Percentiles rank a stretch among this genome's conserved stretches.
phyloP scores from a whole-genome alignment of 2,888 invertebrate species.

The Phyllotreta cruciferae region DNA sequence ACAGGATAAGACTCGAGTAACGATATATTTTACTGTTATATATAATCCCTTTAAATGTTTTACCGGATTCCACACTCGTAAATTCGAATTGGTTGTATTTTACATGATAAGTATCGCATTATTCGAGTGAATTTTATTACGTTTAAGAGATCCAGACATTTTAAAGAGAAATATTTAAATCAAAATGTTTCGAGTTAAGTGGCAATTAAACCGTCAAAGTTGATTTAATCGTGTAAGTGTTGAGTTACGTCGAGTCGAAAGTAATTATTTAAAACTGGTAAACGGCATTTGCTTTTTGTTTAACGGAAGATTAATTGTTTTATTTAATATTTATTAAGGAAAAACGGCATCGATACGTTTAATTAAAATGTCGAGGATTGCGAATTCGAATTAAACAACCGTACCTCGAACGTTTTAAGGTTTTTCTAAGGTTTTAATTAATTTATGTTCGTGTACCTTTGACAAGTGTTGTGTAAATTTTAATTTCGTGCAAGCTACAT shows the following conservation, averaged over 20 bases:
- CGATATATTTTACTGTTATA: constrained; percentile 25
- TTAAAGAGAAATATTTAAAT: constrained; percentile 12
- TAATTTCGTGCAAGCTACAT: constrained; percentile 11
- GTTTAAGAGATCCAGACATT: constrained; percentile 11
- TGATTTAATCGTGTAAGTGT: neutral
- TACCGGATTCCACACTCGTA: constrained; percentile 23
- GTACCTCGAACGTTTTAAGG: neutral
- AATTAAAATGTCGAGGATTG: constrained; percentile 1
- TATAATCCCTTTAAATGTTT: constrained; percentile 22
- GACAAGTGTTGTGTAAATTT: constrained; percentile 32
- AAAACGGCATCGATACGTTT: neutral
- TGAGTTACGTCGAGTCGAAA: neutral
- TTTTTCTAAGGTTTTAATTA: constrained; percentile 30
- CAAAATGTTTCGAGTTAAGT: constrained; percentile 6
- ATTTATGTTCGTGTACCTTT: constrained; percentile 29
- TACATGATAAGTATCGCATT: constrained; percentile 26
- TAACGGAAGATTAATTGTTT: neutral
- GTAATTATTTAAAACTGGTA: neutral
- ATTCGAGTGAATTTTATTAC: constrained; percentile 24
- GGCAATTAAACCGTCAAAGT: neutral
- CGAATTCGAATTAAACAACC: neutral
- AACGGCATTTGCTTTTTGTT: neutral
- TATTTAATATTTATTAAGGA: neutral
- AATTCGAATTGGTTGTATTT: constrained; percentile 21
- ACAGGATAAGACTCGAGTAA: constrained; percentile 10